Evolutionary conservation across 2,888 invertebrate species (phyloP), one percentile per base, ranked within the genome.

Genomic region (Sphaeridia pumilis): DNA sequence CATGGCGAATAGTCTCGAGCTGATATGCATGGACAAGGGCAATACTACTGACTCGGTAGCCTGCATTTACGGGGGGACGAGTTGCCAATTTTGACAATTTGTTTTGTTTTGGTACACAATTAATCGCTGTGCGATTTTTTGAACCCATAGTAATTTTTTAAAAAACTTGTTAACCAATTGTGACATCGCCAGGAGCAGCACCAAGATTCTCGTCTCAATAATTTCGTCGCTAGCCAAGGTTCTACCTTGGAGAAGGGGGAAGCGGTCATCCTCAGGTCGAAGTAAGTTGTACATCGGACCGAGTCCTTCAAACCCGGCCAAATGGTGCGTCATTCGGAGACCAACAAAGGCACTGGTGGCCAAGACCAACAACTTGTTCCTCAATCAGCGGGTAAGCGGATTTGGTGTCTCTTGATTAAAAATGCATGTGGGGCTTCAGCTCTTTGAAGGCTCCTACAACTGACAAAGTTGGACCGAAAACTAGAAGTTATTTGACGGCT

Each of bases 321-420:
- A 61, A 63, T 63, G 63, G 63, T 63, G 61, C 63, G 58, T 63
- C 55, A 61, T 57, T 49, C 50, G 54, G 54, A 63, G 56, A 38
- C 45, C 58, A 55, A 60, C 59, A 54, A 57, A 57, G 59, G 61
- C 56, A 58, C 61, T 54, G 53, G 56, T 58, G 57, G 60, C 61
- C 55, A n/a, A n/a, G n/a, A n/a, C n/a, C n/a, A n/a, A n/a, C n/a
- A 60, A 58, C 50, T 58, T 61, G 17, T 60, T 55, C 52, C 61
- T 63, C 56, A 63, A 63, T 54, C 60, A 63, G 47, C 60, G 61
- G 58, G 63, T 63, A 60, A 63, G 62, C n/a, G 12, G 31, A 25
- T 24, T 38, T 25, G 21, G 21, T 35, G 17, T 7, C 17, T 46
- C 31, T 7, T 31, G 5, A 4, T 25, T 7, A 27, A 14, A 10